Conservation (phyloP, 2,113 vertebrate species). For the Scomber japonicus region DNA sequence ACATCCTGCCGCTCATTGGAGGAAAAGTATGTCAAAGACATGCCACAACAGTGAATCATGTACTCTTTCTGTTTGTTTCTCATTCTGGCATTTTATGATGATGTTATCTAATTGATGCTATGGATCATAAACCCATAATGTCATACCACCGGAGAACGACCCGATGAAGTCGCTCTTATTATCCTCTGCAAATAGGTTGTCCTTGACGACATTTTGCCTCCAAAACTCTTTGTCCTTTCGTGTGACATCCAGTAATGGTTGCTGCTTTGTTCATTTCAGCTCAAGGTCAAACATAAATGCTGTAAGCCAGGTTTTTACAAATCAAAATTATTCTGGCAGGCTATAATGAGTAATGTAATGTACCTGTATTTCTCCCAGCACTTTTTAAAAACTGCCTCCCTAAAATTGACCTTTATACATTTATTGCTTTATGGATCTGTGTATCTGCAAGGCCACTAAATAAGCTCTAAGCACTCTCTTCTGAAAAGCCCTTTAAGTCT, state of each 20-base stretch:
- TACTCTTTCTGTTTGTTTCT: background rate
- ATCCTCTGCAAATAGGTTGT: slow-evolving; percentile 22
- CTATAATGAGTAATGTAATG: slow-evolving; percentile 28
- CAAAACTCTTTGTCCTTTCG: slow-evolving; percentile 29
- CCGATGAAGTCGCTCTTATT: slow-evolving; percentile 29
- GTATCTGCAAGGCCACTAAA: slow-evolving; percentile 29
- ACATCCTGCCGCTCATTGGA: slow-evolving; percentile 96
- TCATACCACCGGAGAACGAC: slow-evolving; percentile 26
- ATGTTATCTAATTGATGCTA: slow-evolving; percentile 13
- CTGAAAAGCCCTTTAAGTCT: slow-evolving; percentile 39
- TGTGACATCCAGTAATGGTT: slow-evolving; percentile 23
- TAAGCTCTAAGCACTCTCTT: slow-evolving; percentile 30
- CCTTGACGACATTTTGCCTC: too few species aligned
- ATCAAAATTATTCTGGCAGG: slow-evolving; percentile 22
- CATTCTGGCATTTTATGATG: slow-evolving; percentile 3
- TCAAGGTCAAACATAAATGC: slow-evolving; percentile 37
- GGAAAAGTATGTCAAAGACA: slow-evolving; percentile 90
- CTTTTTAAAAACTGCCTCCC: slow-evolving; percentile 1
- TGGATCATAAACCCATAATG: slow-evolving; percentile 44
- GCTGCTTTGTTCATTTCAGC: slow-evolving; percentile 41
- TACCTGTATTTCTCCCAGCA: background rate
- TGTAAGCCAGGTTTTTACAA: slow-evolving; percentile 7
- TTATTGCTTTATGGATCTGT: slow-evolving; percentile 67
- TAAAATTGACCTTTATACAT: slow-evolving; percentile 54
- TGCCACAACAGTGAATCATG: background rate